These are phyloP conservation scores for Zosterops pallidus DNA, from an alignment of 2,113 vertebrate species.

Conservation along the genomic window DNA sequence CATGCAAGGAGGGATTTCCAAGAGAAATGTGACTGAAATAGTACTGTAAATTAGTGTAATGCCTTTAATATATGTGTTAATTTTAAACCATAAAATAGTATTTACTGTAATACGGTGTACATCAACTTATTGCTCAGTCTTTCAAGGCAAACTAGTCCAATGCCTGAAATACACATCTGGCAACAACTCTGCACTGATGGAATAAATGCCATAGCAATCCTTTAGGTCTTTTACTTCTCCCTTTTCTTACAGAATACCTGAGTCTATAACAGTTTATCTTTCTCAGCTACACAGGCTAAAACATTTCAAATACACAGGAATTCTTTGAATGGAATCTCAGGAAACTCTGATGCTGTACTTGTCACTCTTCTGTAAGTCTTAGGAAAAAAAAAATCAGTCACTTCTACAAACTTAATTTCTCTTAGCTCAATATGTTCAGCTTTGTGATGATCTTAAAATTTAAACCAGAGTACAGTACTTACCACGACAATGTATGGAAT, in stretches of 20 bases:
- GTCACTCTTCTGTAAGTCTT: neutral
- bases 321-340: neutral
- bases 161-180: neutral
- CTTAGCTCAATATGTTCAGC: neutral
- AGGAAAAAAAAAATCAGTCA: neutral
- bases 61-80: neutral
- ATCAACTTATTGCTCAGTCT: neutral
- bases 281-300: neutral
- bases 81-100: neutral
- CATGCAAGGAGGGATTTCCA: neutral
- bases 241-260: neutral
- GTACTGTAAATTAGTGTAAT: neutral
- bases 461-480: neutral
- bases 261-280: neutral
- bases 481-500: neutral
- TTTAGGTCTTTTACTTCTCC: neutral
- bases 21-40: neutral
- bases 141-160: neutral
- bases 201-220: neutral
- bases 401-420: neutral
- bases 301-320: neutral
- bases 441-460: neutral
- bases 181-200: neutral
- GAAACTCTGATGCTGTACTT: neutral
- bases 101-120: neutral